Base-by-base conservation (phyloP, 2,797 vertebrate species). In the Helostoma temminkii region DNA sequence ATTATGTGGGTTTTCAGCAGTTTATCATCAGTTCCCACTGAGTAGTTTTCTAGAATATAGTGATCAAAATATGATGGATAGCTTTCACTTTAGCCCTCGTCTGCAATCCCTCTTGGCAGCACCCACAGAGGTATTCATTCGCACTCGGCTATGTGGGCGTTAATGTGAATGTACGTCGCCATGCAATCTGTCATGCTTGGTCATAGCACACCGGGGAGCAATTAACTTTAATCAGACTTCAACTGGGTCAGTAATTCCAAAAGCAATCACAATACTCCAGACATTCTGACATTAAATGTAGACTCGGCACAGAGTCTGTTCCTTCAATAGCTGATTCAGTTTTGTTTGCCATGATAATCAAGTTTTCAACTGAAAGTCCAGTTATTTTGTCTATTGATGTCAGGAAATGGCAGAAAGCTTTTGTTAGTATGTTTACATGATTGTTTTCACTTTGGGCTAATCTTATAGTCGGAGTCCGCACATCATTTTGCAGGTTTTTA, bases 171-270 rank as follows among this genome's bases (percentile, higher is more conserved):
- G 59, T 72, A 80, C 52, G 62, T 77, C 57, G 46, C 50, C 50
- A 10, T 60, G 77, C 75, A 79, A 86, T 90, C 79, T 82, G 82
- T 87, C 81, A 76, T 53, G 69, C 69, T 78, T 64, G 76, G 66
- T 81, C 85, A 78, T 68, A 48, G 83, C 53, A 57, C 83, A 7
- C 75, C 32, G 70, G 82, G 79, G 87, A 82, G 76, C 81, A 88
- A 89, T 91, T 90, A 87, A 70, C 74, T 87, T 85, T 82, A 87
- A 87, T 86, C 85, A 83, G 74, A 62, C 76, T 80, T 84, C 64
- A 73, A 45, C 55, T 57, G 72, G 83, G 83, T 90, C 86, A 84
- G 76, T 83, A 74, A 86, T 78, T 86, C 63, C 56, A 74, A 82
- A 81, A 68, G 78, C 69, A 89, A 89, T 88, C 84, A 83, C 77